A percentile compares a stretch with the other conserved stretches of the same genome.
These are phyloP conservation scores for Phodopus roborovskii DNA, from an alignment of 2,113 vertebrate genomes.

Conservation along the genomic window DNA sequence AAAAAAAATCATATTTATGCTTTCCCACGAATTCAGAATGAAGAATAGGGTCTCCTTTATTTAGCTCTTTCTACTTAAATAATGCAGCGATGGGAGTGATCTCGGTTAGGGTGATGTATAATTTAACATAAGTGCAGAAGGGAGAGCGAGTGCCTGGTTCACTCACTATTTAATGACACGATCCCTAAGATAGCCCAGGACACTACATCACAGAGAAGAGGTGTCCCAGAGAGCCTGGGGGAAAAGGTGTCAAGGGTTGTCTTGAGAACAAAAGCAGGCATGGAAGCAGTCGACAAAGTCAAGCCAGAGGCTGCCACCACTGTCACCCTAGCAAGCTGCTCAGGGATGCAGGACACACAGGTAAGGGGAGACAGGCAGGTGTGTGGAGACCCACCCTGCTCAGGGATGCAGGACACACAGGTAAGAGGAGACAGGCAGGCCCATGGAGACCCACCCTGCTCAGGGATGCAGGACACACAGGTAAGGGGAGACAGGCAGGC, in stretches of 20 bases:
- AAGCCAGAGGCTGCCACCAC: neutral
- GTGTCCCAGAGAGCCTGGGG: slow-evolving; percentile 65
- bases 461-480: accelerated
- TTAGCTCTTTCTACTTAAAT: slow-evolving; percentile 75
- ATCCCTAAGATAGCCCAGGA: slow-evolving; percentile 55
- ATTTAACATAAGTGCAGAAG: slow-evolving; percentile 77
- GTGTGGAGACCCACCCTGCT: accelerated
- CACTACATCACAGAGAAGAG: slow-evolving; percentile 44
- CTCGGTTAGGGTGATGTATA: slow-evolving; percentile 59
- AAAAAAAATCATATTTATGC: slow-evolving; percentile 55
- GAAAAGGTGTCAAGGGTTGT: slow-evolving; percentile 21
- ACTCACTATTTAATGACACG: slow-evolving; percentile 53
- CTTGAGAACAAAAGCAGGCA: neutral
- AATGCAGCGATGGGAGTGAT: slow-evolving; percentile 52
- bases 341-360: accelerated
- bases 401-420: accelerated
- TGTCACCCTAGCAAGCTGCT: accelerated
- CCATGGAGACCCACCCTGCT: accelerated
- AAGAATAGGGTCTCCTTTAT: slow-evolving; percentile 62
- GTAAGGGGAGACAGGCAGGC: accelerated
- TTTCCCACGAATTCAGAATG: slow-evolving; percentile 66
- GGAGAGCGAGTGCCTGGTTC: slow-evolving; percentile 73
- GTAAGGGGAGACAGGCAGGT: no score
- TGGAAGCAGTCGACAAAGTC: slow-evolving; percentile 53
- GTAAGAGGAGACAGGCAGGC: accelerated